Conservation (phyloP, 2,113 vertebrate species). For the Salvelinus fontinalis region DNA sequence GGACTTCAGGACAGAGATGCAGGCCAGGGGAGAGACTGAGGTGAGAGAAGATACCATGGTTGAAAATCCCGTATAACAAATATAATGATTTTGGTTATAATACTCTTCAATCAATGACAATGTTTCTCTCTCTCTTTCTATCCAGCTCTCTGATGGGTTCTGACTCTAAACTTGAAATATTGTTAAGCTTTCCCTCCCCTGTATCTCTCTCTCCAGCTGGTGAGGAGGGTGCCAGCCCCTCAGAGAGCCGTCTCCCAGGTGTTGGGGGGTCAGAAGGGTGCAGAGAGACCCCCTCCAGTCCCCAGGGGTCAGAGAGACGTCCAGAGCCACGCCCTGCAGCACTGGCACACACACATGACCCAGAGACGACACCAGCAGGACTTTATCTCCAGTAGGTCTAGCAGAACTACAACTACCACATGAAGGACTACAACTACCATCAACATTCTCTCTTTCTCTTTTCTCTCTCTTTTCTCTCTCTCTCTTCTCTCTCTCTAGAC, state of each 20-base stretch:
- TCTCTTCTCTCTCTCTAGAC: slow-evolving; percentile 53
- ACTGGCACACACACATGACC: slow-evolving; percentile 80
- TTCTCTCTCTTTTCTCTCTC: not conserved
- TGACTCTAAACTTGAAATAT: too few species aligned
- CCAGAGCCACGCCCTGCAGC: slow-evolving; percentile 79
- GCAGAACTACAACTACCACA: not conserved
- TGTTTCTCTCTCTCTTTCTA: not conserved
- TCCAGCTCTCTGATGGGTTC: too few species aligned
- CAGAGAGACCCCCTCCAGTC: not conserved
- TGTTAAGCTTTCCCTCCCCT: too few species aligned
- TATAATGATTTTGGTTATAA: too few species aligned
- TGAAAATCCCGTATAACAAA: not conserved
- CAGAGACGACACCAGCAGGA: slow-evolving; percentile 79
- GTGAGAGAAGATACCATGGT: slow-evolving; percentile 57
- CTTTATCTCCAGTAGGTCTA: slow-evolving; percentile 78
- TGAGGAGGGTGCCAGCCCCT: slow-evolving; percentile 58
- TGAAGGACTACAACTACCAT: not conserved
- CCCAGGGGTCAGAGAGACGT: slow-evolving; percentile 35
- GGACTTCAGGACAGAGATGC: slow-evolving; percentile 80
- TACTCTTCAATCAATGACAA: not conserved
- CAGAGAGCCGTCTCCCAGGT: not conserved
- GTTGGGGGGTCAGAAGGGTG: slow-evolving; percentile 22
- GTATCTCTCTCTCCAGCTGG: slow-evolving; percentile 64
- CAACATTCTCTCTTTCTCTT: not conserved
- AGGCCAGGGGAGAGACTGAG: slow-evolving; percentile 75